Conservation (phyloP, 2,113 vertebrate genomes). For the Hippolais icterina region DNA sequence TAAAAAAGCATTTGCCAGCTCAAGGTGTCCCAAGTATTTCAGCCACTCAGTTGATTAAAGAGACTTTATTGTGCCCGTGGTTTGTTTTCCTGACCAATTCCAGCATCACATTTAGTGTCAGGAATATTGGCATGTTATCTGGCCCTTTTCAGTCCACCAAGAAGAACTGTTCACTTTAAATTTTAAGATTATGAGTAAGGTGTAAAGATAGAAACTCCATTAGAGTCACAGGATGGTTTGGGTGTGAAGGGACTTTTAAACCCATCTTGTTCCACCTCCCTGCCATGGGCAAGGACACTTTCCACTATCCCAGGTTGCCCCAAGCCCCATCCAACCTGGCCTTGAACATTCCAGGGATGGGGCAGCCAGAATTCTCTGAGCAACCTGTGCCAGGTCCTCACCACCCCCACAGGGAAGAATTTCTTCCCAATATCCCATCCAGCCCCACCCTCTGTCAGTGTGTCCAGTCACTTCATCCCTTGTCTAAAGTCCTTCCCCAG, state of each 20-base stretch:
- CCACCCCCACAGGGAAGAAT: neutral
- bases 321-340: neutral
- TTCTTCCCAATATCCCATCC: neutral
- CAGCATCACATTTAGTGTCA: neutral
- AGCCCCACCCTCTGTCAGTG: neutral
- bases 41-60: neutral
- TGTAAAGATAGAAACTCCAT: neutral
- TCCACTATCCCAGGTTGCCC: rapidly evolving
- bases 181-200: neutral
- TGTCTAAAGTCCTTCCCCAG: no score
- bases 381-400: neutral
- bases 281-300: neutral
- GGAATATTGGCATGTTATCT: neutral
- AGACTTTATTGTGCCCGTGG: neutral
- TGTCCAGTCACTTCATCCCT: neutral
- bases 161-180: neutral
- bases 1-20: neutral
- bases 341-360: neutral
- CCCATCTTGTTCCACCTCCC: neutral
- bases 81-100: neutral
- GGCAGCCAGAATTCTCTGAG: neutral
- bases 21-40: neutral
- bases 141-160: neutral
- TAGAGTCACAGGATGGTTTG: neutral
- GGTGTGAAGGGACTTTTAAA: neutral